Base-by-base conservation (phyloP, 92 coral and sea anemone species). In the Umimayanthus kanabou region DNA sequence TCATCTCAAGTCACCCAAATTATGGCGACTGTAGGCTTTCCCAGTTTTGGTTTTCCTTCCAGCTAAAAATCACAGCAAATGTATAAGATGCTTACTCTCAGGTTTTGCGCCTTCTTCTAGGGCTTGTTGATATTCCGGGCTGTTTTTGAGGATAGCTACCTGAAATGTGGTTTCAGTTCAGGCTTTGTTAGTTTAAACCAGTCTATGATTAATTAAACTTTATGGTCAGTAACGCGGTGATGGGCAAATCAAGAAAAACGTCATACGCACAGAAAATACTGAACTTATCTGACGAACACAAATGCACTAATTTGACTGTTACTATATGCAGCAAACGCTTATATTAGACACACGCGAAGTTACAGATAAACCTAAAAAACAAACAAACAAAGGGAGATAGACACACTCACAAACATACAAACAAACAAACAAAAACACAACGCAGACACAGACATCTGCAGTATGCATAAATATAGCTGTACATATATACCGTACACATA, bases 131-230 rank as follows among this genome's bases (percentile, higher is more conserved):
- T 64, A n/a, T 20, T 64, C 70, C 70, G 70, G 70, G 70, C 70
- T 64, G 70, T 64, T 64, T 64, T 64, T 64, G 70, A 64, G 70
- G 70, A 64, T n/a, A 64, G 70, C 70, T 20, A 64, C 70, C 70
- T 64, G 25, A 64, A 64, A n/a, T 20, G 25, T 64, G 26, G 70
- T 64, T 64, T 18, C 13, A 64, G 25, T 64, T 18, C 22, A 64
- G 9, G 65, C 13, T 64, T 64, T 64, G 26, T 64, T 64, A 64
- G 70, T 64, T 64, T 18, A 0, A 64, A 64, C 70, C 16, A 64
- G 70, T 64, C 25, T 64, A 64, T 6, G 25, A 64, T 64, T 1
- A 64, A 20, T 64, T 64, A 64, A 64, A 18, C 70, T 18, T 64
- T 23, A 64, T 64, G 16, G 13, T 64, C 22, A 64, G 70, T 18